Conservation (phyloP, 37 sponge, comb jelly and placozoan species). For the Mnemiopsis leidyi region DNA sequence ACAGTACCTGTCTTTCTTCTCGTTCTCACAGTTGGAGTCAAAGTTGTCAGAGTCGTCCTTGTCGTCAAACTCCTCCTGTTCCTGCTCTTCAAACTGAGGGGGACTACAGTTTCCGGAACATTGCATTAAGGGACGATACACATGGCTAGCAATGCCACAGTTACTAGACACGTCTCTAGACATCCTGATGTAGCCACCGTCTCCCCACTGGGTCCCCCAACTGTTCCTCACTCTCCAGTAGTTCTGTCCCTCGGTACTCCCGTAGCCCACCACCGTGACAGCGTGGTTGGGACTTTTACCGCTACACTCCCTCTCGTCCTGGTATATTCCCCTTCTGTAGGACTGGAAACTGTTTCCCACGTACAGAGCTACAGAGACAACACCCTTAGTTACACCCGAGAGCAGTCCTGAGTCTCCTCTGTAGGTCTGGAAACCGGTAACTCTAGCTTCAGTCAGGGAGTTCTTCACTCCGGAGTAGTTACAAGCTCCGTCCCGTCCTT, state of each 20-base stretch:
- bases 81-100: neutral
- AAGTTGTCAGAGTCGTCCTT: neutral
- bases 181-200: slow-evolving; percentile 12
- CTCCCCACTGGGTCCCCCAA: neutral
- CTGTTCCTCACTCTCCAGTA: slow-evolving; percentile 31
- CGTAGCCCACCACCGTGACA: slow-evolving; percentile 9
- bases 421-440: neutral
- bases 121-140: neutral
- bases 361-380: neutral
- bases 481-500: neutral
- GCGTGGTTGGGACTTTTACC: neutral
- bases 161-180: neutral
- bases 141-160: neutral
- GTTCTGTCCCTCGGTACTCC: neutral
- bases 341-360: neutral
- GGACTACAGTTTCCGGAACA: neutral
- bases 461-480: neutral
- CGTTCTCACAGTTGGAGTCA: neutral
- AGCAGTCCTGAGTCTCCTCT: neutral
- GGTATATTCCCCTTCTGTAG: neutral
- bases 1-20: neutral
- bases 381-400: neutral
- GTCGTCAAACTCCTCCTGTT: neutral
- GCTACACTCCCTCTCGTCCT: neutral
- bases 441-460: neutral